Base-by-base conservation (phyloP, 2,888 invertebrate species). In the Drosophila demipolita region DNA sequence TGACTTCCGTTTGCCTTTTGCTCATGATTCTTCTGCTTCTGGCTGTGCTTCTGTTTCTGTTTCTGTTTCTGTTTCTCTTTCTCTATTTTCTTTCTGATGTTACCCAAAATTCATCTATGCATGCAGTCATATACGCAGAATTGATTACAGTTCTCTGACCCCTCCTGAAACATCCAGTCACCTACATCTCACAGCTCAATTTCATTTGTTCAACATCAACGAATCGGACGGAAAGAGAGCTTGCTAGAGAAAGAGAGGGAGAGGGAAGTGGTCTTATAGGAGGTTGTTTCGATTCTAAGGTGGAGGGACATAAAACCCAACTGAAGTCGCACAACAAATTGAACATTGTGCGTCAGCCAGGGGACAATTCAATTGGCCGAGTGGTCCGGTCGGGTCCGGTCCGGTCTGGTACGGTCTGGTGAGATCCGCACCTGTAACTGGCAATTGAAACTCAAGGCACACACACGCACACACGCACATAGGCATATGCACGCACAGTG, bases 281-380 rank as follows among this genome's bases (percentile, higher is more conserved):
- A 20, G 20, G 7, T 7, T 20, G 20, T 20, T 42, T 15, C 50
- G 49, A 57, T 42, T 71, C 59, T 50, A 15, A 50, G 72, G 54
- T 12, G 58, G 23, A 57, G 62, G 67, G 75, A 60, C 67, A 75
- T 75, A 66, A 66, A 78, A 71, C 57, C 66, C 55, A 79, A 75
- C 77, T 80, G 52, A 80, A 80, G 80, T 80, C 62, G 78, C 65
- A 77, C 78, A 79, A 74, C 79, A 79, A 80, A 74, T 78, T 70
- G 65, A 65, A 77, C 66, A 53, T 63, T n/a, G 55, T 73, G 80
- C 78, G 66, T 80, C 75, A 61, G 63, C 32, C 69, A 45, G 59
- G 42, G 75, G 67, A 80, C 85, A 83, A 87, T 82, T 84, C 82
- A 87, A 83, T 85, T 82, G 83, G 75, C 62, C 78, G 64, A 73